phyloP scores from a whole-genome alignment of 2,888 invertebrate species.

The Polyommatus icarus region DNA sequence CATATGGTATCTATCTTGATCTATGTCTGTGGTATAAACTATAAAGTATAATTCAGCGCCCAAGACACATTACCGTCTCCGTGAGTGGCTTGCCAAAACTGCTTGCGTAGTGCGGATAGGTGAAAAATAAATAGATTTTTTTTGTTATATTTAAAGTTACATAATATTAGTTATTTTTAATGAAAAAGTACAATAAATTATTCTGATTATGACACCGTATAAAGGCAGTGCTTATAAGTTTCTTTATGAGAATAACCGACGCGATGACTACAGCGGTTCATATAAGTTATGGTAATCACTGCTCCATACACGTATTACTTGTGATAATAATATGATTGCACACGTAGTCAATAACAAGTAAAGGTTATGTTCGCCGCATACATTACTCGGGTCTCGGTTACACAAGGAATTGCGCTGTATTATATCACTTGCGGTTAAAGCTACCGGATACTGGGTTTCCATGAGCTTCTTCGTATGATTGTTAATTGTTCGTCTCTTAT shows the following conservation, averaged over 20 bases:
- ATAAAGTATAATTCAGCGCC: too few species aligned
- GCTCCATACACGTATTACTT: slow-evolving; percentile 4
- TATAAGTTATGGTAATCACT: slow-evolving; percentile 2
- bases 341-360: slow-evolving; percentile 8
- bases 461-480: not conserved
- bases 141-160: too few species aligned
- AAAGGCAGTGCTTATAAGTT: not conserved
- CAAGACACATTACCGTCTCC: too few species aligned
- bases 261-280: not conserved
- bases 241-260: not conserved
- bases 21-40: too few species aligned
- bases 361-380: slow-evolving; percentile 22
- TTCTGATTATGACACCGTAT: not conserved
- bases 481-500: too few species aligned
- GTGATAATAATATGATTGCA: slow-evolving; percentile 17
- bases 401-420: slow-evolving; percentile 8
- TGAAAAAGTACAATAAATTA: not conserved
- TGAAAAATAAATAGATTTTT: too few species aligned
- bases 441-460: slow-evolving; percentile 1
- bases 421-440: slow-evolving; percentile 1
- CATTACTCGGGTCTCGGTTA: not conserved
- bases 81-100: too few species aligned
- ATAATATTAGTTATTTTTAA: too few species aligned
- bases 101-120: too few species aligned
- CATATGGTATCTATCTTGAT: too few species aligned